Evolutionary conservation across 2,797 vertebrate genomes (phyloP), one percentile per base, ranked within the genome.

Genomic region (Kryptopterus vitreolus): DNA sequence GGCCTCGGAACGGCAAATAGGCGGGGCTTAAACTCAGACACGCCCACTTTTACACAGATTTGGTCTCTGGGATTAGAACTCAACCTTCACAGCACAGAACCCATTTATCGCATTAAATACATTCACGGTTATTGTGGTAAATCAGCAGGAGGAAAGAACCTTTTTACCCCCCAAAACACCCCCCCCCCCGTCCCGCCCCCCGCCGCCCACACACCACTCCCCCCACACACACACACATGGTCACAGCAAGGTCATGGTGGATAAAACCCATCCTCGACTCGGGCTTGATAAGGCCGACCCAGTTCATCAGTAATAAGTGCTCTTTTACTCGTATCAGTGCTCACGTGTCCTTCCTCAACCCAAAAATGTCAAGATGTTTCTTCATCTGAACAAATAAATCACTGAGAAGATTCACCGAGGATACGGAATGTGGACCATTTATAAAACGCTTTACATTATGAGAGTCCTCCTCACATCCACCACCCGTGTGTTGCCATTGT

Each of bases 291-390:
- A 76, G 38, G 81, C 90, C 91, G 73, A 80, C 50, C 48, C 69
- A 57, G 35, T 78, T 85, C 83, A 82, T 82, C 77, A 86, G 72
- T 76, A 87, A 82, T 83, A 88, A 86, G 92, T 90, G 79, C 69
- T 31, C 70, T 75, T 61, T 87, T 62, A 12, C 50, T 79, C 57
- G n/a, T n/a, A n/a, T n/a, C n/a, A 38, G n/a, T 73, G 74, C 55
- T 52, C 62, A 31, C 83, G 50, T 26, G 72, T 88, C 77, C 46
- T 63, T 24, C 58, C 31, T 66, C n/a, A 71, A 71, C 53, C 62
- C 65, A 58, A 10, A 73, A 84, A 83, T 80, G 84, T 83, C 82
- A 85, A 84, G 79, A 82, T 76, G 81, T 75, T 66, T 57, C 1
- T 18, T 3, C 3, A 55, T 55, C 29, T 3, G 48, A 66, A 78